Conservation (phyloP, 1,140 invertebrate species). For the Drosophila lacteicornis region DNA sequence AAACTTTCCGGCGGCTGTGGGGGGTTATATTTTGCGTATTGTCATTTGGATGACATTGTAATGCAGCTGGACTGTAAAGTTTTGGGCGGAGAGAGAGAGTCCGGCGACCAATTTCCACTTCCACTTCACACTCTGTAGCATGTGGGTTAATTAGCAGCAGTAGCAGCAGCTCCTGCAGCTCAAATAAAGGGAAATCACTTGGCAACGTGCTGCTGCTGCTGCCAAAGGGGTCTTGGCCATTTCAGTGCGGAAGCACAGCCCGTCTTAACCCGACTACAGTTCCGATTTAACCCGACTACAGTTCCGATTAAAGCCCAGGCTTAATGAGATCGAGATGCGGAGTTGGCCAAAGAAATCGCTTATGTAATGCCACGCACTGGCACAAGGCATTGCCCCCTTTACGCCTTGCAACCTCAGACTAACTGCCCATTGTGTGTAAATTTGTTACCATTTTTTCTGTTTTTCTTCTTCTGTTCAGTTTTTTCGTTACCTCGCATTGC, state of each 20-base stretch:
- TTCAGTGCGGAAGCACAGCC: slow-evolving; percentile 33
- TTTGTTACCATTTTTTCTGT: slow-evolving; percentile 74
- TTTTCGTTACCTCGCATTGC: slow-evolving; percentile 47
- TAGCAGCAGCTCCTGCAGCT: slow-evolving; percentile 28
- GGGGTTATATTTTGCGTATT: slow-evolving; percentile 56
- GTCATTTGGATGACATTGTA: slow-evolving; percentile 61
- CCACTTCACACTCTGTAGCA: slow-evolving; percentile 35
- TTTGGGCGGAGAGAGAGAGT: slow-evolving; percentile 2
- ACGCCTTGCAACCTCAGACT: slow-evolving; percentile 30
- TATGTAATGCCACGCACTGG: slow-evolving; percentile 74
- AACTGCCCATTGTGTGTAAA: slow-evolving; percentile 78
- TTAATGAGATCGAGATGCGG: slow-evolving; percentile 53
- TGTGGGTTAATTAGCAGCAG: slow-evolving; percentile 64
- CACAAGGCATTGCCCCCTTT: slow-evolving; percentile 49
- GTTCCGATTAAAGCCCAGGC: slow-evolving; percentile 68
- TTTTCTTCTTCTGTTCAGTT: slow-evolving; percentile 6
- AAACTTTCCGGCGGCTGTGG: slow-evolving; percentile 22
- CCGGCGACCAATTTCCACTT: slow-evolving; percentile 27
- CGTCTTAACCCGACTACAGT: slow-evolving; percentile 69
- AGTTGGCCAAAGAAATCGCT: slow-evolving; percentile 39
- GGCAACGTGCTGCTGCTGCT: slow-evolving; percentile 19
- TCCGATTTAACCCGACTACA: slow-evolving; percentile 66
- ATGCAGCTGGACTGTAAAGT: slow-evolving; percentile 40
- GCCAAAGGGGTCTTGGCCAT: not conserved
- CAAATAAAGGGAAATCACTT: slow-evolving; percentile 39